Percentiles rank a stretch among this genome's conserved stretches.
These are phyloP conservation scores for Intellagama lesueurii DNA, from an alignment of 2,797 vertebrate genomes.

Conservation along the genomic window DNA sequence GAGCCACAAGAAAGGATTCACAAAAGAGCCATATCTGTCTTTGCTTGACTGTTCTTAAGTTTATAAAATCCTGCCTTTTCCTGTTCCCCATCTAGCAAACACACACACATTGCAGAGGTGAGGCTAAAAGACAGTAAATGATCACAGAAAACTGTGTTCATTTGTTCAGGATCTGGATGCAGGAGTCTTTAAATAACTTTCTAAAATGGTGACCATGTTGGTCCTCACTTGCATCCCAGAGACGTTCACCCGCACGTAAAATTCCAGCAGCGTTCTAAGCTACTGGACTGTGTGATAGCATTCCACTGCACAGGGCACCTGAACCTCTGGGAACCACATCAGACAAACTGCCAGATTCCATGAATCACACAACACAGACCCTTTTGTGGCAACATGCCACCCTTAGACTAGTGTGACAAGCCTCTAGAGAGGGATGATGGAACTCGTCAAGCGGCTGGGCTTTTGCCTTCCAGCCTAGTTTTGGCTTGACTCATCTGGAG, in stretches of 20 bases:
- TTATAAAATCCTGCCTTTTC: too few species aligned
- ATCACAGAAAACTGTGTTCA: background rate
- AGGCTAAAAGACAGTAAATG: background rate
- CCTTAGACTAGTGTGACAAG: background rate
- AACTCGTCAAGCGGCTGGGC: background rate
- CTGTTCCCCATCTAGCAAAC: too few species aligned
- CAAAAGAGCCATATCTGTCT: too few species aligned
- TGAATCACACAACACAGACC: background rate
- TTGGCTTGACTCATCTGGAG: constrained; percentile 3
- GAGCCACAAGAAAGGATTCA: background rate
- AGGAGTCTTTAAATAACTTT: background rate
- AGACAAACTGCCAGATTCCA: background rate
- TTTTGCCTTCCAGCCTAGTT: background rate
- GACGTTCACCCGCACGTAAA: background rate
- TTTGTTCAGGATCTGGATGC: background rate
- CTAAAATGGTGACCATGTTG: background rate
- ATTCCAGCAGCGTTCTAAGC: background rate
- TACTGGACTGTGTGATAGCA: constrained; percentile 12
- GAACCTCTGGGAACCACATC: constrained; percentile 11
- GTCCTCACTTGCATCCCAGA: background rate
- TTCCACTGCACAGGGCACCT: background rate
- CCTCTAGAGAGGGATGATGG: background rate
- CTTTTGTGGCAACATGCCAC: background rate
- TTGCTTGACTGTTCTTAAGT: too few species aligned
- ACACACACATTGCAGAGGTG: too few species aligned